phyloP scores from a whole-genome alignment of 2,797 vertebrate species.

The Onychomys leucogaster region DNA sequence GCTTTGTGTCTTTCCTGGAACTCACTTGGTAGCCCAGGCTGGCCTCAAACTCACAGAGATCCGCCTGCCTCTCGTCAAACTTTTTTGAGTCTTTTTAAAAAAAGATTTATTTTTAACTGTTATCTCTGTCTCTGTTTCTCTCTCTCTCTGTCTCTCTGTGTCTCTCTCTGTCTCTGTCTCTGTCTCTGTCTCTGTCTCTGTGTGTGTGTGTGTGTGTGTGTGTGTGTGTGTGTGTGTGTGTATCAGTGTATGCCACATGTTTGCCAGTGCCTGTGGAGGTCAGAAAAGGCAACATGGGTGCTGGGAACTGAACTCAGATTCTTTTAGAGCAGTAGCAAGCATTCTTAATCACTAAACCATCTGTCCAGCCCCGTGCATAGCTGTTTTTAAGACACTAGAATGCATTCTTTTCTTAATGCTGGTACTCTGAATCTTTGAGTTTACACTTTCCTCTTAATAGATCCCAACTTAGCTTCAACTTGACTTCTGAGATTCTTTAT shows the following conservation, averaged over 20 bases:
- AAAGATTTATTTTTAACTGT: background rate
- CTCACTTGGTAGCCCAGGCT: too few species aligned
- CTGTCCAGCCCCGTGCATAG: background rate
- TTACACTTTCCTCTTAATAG: background rate
- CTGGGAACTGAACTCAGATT: background rate
- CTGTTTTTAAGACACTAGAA: background rate
- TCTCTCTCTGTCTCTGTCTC: too few species aligned
- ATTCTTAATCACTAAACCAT: background rate
- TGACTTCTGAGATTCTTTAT: background rate
- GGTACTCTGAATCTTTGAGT: background rate
- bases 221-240: background rate
- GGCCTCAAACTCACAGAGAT: too few species aligned
- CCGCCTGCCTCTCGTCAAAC: too few species aligned
- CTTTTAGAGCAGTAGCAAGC: background rate
- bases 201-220: background rate
- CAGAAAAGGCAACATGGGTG: background rate
- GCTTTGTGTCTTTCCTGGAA: too few species aligned
- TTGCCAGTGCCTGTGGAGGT: background rate
- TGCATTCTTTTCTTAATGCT: background rate
- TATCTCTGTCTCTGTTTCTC: background rate
- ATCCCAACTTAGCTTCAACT: background rate
- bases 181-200: too few species aligned
- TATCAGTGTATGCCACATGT: background rate
- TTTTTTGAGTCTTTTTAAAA: background rate
- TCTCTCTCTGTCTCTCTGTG: too few species aligned